A percentile compares a stretch with the other conserved stretches of the same genome.
These are phyloP conservation scores for Leucania comma DNA, from an alignment of 2,888 invertebrate species.

Conservation along the genomic window DNA sequence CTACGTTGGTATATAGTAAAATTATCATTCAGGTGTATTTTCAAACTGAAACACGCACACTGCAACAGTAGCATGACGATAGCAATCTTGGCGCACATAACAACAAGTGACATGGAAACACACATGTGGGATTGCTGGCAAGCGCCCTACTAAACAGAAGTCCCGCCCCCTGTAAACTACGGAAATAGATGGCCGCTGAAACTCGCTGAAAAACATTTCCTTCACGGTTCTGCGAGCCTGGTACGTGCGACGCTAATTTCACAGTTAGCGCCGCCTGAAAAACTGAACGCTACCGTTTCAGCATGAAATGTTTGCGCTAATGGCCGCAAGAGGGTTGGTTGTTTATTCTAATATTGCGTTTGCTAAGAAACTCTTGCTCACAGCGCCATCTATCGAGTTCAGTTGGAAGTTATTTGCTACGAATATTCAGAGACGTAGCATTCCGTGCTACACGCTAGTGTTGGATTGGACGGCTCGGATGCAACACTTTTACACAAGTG, in stretches of 20 bases:
- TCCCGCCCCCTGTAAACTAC: slow-evolving; percentile 65
- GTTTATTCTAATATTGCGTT: slow-evolving; percentile 7
- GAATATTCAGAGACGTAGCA: not conserved
- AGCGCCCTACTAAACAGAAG: slow-evolving; percentile 44
- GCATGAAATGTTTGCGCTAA: slow-evolving; percentile 46
- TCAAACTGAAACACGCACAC: slow-evolving; percentile 41
- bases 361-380: not conserved
- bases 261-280: slow-evolving; percentile 80
- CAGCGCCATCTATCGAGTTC: slow-evolving; percentile 55
- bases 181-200: slow-evolving; percentile 67
- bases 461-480: not conserved
- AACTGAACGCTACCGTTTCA: slow-evolving; percentile 71
- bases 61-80: slow-evolving; percentile 10
- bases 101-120: slow-evolving; percentile 22
- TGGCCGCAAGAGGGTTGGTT: slow-evolving; percentile 50
- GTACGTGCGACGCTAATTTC: slow-evolving; percentile 82
- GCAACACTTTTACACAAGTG: not conserved
- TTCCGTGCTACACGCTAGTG: not conserved
- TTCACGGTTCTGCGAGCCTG: slow-evolving; percentile 74
- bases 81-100: slow-evolving; percentile 32
- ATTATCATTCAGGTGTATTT: slow-evolving; percentile 28
- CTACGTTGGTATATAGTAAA: not conserved
- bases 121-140: slow-evolving; percentile 17
- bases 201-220: slow-evolving; percentile 78
- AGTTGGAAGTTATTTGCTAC: slow-evolving; percentile 19